phyloP scores from a whole-genome alignment of 2,113 vertebrate species.

The Dolichallabes microphthalmus region DNA sequence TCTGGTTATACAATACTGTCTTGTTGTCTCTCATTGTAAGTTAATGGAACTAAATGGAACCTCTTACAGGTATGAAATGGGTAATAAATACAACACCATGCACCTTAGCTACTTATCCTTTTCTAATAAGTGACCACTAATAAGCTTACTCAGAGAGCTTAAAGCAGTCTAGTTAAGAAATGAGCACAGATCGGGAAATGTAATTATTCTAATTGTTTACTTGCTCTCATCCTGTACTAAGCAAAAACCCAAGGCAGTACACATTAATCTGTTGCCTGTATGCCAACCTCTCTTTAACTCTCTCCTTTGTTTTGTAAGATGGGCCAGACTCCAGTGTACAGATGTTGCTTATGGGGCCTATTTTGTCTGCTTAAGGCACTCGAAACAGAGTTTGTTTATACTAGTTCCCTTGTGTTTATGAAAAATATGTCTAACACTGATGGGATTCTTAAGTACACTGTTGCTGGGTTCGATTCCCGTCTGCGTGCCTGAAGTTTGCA shows the following conservation, averaged over 20 bases:
- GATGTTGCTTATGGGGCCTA: neutral
- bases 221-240: slow-evolving; percentile 53
- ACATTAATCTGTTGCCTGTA: slow-evolving; percentile 53
- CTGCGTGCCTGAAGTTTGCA: no score
- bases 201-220: slow-evolving; percentile 69
- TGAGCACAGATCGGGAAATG: slow-evolving; percentile 58
- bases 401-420: neutral
- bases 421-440: neutral
- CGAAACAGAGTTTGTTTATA: neutral
- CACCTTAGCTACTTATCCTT: slow-evolving; percentile 43
- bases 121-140: slow-evolving; percentile 55
- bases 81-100: slow-evolving; percentile 52
- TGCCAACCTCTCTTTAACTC: slow-evolving; percentile 17
- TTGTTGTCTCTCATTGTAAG: slow-evolving; percentile 13
- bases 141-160: slow-evolving; percentile 54
- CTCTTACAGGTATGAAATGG: slow-evolving; percentile 41
- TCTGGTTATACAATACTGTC: slow-evolving; percentile 4
- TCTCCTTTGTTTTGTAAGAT: slow-evolving; percentile 15
- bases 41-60: slow-evolving; percentile 18
- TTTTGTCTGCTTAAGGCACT: slow-evolving; percentile 19
- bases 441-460: neutral
- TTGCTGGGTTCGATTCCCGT: no score
- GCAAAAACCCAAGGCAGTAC: slow-evolving; percentile 54
- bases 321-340: slow-evolving; percentile 7
- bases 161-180: slow-evolving; percentile 53